Evolutionary conservation across 2,888 invertebrate genomes (phyloP), one percentile per base, ranked within the genome.

Genomic region (Venustoraphidia nigricollis): DNA sequence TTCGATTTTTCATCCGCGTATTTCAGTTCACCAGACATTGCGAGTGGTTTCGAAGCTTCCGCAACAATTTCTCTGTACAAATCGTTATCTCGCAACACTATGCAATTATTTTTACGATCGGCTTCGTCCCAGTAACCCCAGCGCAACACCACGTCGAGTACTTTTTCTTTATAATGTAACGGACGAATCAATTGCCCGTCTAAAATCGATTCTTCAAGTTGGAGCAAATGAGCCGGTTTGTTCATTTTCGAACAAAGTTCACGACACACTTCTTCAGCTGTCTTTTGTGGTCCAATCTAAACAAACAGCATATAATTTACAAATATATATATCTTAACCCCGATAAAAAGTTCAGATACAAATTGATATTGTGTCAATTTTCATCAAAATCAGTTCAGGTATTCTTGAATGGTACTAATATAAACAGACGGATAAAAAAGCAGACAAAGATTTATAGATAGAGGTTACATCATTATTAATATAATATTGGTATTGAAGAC

Each of bases 71-170:
- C 46, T 36, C 27, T 42, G 8, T 52, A 43, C 8, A 53, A 14
- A 3, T 67, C 67, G 49, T 72, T 71, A 2, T 73, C 70, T 40
- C 70, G 76, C 9, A 92, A 68, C 13, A 87, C 70, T 38, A 92
- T 69, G 61, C 83, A 81, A 62, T 90, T 92, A 56, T 86, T 79
- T 61, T 83, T 86, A 36, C 90, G 72, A 64, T 91, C 89, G n/a
- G 78, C 77, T 50, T 84, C 81, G 45, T 87, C 82, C 92, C 93
- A 93, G 59, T 85, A 83, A 2, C 88, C 81, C 93, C 94, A 93
- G 46, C 83, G 75, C 1, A 85, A 68, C 0, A 84, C 83, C 1
- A 79, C 75, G 55, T 81, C 77, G 2, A 81, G 62, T 53, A 66
- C 78, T 45, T 77, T 75, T 60, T 87, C 87, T 45, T 79, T 74